A percentile compares a stretch with the other conserved stretches of the same genome.
phyloP scores from a whole-genome alignment of 2,888 invertebrate genomes.

The Lottia gigantea region DNA sequence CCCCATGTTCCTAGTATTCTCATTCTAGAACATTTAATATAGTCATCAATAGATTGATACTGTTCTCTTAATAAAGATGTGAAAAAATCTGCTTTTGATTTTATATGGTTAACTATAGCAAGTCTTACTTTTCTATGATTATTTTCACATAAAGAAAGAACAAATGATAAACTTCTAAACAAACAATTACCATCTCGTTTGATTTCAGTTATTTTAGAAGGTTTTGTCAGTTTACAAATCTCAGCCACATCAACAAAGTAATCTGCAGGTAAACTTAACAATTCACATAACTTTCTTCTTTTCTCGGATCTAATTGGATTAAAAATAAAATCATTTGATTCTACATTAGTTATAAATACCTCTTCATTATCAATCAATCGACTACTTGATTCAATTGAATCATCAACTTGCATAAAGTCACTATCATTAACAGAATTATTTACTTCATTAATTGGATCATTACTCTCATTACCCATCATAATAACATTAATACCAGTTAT shows the following conservation, averaged over 20 bases:
- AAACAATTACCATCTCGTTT: not conserved
- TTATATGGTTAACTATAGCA: not conserved
- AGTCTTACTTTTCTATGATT: not conserved
- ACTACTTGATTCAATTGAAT: no score
- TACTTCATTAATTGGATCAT: not conserved
- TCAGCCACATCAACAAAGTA: not conserved
- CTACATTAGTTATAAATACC: not conserved
- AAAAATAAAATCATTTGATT: not conserved
- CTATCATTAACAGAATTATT: no score
- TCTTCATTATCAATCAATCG: not conserved
- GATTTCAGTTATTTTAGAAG: not conserved
- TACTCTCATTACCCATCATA: no score
- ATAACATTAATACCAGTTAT: constrained; percentile 1
- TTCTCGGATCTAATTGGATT: not conserved
- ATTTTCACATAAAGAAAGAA: not conserved
- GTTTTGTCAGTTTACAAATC: not conserved
- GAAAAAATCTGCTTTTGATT: not conserved
- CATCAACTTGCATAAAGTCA: no score
- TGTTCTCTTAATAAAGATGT: not conserved
- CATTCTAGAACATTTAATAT: not conserved
- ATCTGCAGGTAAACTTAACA: not conserved
- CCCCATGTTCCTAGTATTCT: not conserved
- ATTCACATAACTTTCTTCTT: not conserved
- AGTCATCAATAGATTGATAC: not conserved
- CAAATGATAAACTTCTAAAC: not conserved